Percentiles rank a stretch among this genome's conserved stretches.
phyloP scores from a whole-genome alignment of 2,113 vertebrate genomes.

The Gorsachius goisagi region DNA sequence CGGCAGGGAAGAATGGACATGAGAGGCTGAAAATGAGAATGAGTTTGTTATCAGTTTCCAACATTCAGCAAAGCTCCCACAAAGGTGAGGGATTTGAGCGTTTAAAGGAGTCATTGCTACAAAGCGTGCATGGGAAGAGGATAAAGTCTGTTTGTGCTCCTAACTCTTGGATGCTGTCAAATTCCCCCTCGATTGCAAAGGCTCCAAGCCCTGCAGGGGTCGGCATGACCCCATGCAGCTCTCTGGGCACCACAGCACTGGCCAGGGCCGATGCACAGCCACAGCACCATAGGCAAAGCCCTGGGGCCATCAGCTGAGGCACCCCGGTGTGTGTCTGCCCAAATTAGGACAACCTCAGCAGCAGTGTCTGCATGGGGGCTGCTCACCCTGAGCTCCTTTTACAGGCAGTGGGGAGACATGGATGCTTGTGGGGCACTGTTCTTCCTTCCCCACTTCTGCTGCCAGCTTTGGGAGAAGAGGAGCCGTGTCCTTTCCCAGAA shows the following conservation, averaged over 20 bases:
- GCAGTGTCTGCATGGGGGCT: background rate
- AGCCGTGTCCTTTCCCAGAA: background rate
- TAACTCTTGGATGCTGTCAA: background rate
- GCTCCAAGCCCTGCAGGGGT: background rate
- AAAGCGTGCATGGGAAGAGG: background rate
- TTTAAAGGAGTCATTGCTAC: background rate
- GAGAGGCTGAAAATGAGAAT: constrained; percentile 59
- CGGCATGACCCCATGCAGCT: fast-evolving
- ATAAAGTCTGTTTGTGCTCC: background rate
- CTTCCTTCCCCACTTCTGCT: background rate
- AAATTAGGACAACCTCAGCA: background rate
- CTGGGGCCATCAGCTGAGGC: fast-evolving
- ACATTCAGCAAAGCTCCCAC: background rate
- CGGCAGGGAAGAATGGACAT: constrained; percentile 65
- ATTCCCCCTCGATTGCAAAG: background rate
- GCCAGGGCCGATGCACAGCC: background rate
- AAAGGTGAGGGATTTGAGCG: background rate
- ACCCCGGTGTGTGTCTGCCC: background rate
- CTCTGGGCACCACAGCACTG: fast-evolving
- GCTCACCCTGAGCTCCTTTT: background rate
- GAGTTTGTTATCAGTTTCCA: background rate
- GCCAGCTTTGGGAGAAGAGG: background rate
- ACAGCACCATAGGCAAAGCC: background rate
- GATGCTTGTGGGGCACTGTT: fast-evolving
- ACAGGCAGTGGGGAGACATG: fast-evolving